Base-by-base conservation (phyloP, 2,888 invertebrate genomes). In the Cantharis flavilabris region DNA sequence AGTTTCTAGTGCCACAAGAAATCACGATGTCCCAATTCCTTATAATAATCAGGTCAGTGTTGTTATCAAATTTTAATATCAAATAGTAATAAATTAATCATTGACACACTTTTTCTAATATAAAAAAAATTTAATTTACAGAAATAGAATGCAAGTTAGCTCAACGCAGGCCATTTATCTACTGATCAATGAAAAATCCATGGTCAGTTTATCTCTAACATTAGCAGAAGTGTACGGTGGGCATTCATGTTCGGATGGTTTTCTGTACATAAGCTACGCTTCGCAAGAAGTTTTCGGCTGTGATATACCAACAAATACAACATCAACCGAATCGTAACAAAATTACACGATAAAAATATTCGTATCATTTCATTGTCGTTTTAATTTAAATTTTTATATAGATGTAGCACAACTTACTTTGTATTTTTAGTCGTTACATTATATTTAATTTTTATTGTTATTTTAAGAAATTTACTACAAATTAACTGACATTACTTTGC, bases 1-100 rank as follows among this genome's bases (percentile, higher is more conserved):
- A 97, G 88, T 97, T 95, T 89, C 89, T 97, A 84, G 96, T 97
- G 13, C 97, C 97, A 2, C 95, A 96, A 90, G 96, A 96, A 87
- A 92, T 96, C 69, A 94, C 96, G 0, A 95, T 97, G 93, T 96
- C 96, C 70, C 96, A 97, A 88, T 95, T 97, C 85, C 90, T 95
- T 83, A 94, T 94, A 79, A 95, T 97, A 78, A 94, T 97, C 88
- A 94, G 94, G 96, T 96, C 90, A 89, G 88, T 86, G 67, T 67
- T 20, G n/a, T 30, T 26, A 62, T 28, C 30, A 33, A 9, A 28
- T 30, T 30, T 10, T 1, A 30, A 30, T 30, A 30, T 30, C 30
- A 33, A 30, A 30, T 10, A 30, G 28, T 30, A 10, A 33, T 33
- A 33, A 33, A 20, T 16, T 72, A 33, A 49, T 30, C 26, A 30